Evolutionary conservation across 2,113 vertebrate species (phyloP), one percentile per base, ranked within the genome.

Genomic region (Cygnus atratus): DNA sequence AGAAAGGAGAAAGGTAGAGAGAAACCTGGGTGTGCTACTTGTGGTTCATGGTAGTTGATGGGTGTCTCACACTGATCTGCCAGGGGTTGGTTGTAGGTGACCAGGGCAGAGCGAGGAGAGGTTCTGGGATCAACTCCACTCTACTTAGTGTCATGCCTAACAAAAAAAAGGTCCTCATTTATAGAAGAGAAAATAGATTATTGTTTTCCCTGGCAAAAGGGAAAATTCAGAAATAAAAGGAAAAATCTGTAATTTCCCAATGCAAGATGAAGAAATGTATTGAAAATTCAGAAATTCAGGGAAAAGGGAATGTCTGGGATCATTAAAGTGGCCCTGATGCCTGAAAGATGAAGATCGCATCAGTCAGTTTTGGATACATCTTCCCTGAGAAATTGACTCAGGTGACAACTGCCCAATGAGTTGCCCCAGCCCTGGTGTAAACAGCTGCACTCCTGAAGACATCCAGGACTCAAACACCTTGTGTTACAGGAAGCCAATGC

Each of bases 401-500:
- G 21, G 43, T 75, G 19, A 48, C 4, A 11, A 31, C 15, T 59
- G 43, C 37, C 66, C 61, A 31, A 15, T 26, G 44, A n/a, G 50
- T 26, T 83, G 76, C 5, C 29, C n/a, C n/a, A 59, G 19, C 15
- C 46, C 21, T 1, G 2, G 29, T 41, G 31, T n/a, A 67, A 91
- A 35, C 66, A 26, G 13, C 4, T 0, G 0, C 3, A 2, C 25
- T 28, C 39, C 21, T 50, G 59, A 68, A 63, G 39, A 14, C 7
- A 6, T 35, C 35, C n/a, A 18, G 33, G 8, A 26, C 41, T 37
- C 48, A 58, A 86, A 50, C 1, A 1, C 5, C 24, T 6, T 29
- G 25, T 11, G 26, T 41, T 37, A 35, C 3, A 25, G 62, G 14
- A 61, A 35, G 24, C 4, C 57, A 63, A 44, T 67, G 22, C 39